Evolutionary conservation across 1,140 invertebrate species (phyloP), one percentile per base, ranked within the genome.

Genomic region (Notospermus geniculatus): DNA sequence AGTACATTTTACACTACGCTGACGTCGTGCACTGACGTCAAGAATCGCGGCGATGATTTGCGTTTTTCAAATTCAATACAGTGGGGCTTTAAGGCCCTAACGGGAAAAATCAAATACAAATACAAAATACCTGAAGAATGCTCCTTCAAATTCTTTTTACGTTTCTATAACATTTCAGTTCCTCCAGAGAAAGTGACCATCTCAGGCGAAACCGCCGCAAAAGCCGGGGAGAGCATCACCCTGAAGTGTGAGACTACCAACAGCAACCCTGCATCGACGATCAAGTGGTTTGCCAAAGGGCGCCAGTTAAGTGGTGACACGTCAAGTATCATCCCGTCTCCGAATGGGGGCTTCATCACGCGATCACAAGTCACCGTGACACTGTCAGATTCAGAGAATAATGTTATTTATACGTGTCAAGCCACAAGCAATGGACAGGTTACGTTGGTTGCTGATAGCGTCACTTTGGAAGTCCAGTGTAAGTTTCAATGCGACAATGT

Each of bases 381-480:
- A 17, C 88, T 97, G 54, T 73, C 71, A 0, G 66, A 71, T 39
- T 71, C 71, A 57, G 79, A 80, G 61, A 72, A 77, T 55, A 71
- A 74, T 45, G 70, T 73, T 11, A 64, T 70, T n/a, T 76, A 74
- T 61, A 72, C 71, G 22, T 79, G 77, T 63, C 68, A 74, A 50
- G 76, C 71, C 19, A 69, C 65, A 13, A 74, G 72, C 59, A 59
- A 65, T 22, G 54, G 70, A 29, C 87, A 87, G 70, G 89, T 91
- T 66, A 84, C 94, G 2, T 90, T 90, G 0, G 90, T 93, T 13
- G 88, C 92, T 2, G 88, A 89, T 63, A 92, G 91, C 0, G 91
- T 93, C 72, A 93, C 89, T 11, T 90, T 97, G 74, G 92, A 90
- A 72, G 90, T 97, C 46, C 83, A 96, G 68, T 93, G 94, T 97